Conservation (phyloP, 2,113 vertebrate species). For the Proterorhinus semilunaris region DNA sequence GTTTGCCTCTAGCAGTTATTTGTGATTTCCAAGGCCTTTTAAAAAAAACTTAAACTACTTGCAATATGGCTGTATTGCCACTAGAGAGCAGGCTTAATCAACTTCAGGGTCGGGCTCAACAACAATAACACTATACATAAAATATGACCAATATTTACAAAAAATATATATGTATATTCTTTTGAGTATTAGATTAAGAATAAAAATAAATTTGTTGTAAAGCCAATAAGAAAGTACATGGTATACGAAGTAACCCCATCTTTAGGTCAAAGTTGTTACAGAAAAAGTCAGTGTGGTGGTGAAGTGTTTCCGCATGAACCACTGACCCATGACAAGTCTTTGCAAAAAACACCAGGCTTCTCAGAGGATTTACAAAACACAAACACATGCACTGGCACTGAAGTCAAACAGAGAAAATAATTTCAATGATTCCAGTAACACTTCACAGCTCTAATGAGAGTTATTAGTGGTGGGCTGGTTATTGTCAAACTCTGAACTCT, state of each 20-base stretch:
- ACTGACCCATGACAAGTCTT: slow-evolving; percentile 34
- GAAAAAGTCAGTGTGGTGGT: slow-evolving; percentile 11
- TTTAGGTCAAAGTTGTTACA: slow-evolving; percentile 25
- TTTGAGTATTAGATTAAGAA: too few species aligned
- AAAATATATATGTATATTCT: too few species aligned
- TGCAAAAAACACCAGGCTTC: slow-evolving; percentile 10
- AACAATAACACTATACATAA: neutral
- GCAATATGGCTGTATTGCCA: slow-evolving; percentile 8
- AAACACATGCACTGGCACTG: slow-evolving; percentile 52
- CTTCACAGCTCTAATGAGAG: neutral
- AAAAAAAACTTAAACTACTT: too few species aligned
- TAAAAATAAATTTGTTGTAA: neutral
- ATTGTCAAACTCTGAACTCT: neutral
- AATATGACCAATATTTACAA: neutral
- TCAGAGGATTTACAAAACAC: slow-evolving; percentile 48
- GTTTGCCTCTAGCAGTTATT: neutral
- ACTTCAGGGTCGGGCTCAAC: slow-evolving; percentile 1
- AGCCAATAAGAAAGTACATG: slow-evolving; percentile 36
- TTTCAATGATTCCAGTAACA: neutral
- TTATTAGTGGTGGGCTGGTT: slow-evolving; percentile 4
- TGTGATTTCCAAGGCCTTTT: neutral
- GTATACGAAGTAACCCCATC: slow-evolving; percentile 30
- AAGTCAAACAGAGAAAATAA: slow-evolving; percentile 23
- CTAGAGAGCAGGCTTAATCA: slow-evolving; percentile 40
- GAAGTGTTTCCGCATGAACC: slow-evolving; percentile 30